phyloP scores from a whole-genome alignment of 2,797 vertebrate species.

The Acomys russatus region DNA sequence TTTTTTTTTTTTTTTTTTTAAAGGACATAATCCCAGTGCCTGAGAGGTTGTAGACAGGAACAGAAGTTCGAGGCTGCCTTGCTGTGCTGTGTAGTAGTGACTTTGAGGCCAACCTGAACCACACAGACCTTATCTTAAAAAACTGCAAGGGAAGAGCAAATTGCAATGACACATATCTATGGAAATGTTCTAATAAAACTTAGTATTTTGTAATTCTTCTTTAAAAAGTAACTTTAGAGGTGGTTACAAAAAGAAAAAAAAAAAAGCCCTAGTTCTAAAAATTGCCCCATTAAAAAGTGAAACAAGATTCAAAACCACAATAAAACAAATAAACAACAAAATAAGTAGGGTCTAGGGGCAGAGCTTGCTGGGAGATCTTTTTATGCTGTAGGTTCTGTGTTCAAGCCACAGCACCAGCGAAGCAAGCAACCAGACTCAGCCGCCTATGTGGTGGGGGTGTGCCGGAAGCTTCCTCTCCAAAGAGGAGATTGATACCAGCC shows the following conservation, averaged over 20 bases:
- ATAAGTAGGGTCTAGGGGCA: neutral
- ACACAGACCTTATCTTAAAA: neutral
- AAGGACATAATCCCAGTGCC: neutral
- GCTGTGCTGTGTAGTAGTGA: no score
- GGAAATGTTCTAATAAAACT: neutral
- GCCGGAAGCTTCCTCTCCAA: neutral
- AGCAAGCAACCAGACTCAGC: neutral
- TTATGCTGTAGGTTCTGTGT: neutral
- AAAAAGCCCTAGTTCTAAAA: neutral
- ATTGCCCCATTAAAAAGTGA: neutral
- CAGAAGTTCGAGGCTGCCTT: neutral
- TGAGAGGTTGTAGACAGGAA: neutral
- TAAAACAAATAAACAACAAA: neutral
- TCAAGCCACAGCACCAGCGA: neutral
- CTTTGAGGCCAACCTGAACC: neutral
- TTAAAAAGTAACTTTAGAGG: neutral
- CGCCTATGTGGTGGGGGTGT: neutral
- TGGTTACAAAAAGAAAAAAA: no score
- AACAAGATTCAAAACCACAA: neutral
- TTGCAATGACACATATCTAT: neutral
- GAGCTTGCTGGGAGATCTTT: neutral
- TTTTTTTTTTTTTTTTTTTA: no score
- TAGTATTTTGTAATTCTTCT: neutral
- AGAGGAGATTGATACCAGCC: neutral
- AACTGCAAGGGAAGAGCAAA: neutral